phyloP scores from a whole-genome alignment of 2,797 vertebrate genomes.

The Sebastiscus albofasciatus region DNA sequence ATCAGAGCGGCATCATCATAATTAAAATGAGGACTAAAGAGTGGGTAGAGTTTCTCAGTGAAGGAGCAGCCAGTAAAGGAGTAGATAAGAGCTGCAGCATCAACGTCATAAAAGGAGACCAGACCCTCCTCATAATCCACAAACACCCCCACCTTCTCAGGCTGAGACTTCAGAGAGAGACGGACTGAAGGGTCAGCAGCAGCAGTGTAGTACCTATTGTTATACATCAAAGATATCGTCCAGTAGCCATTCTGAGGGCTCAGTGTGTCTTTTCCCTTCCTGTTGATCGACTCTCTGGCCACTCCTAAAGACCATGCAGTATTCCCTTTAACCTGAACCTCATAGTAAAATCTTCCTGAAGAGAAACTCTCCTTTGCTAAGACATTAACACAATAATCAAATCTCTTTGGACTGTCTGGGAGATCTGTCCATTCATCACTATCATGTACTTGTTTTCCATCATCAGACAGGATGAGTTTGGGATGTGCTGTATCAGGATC shows the following conservation, averaged over 20 bases:
- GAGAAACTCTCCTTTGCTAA: not conserved
- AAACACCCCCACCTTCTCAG: too few species aligned
- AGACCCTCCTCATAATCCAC: too few species aligned
- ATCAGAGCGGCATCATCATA: fast-evolving
- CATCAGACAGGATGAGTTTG: not conserved
- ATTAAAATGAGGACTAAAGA: not conserved
- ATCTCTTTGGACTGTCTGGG: not conserved
- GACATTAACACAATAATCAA: fast-evolving
- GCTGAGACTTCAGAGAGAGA: too few species aligned
- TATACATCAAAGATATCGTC: not conserved
- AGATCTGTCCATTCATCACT: fast-evolving
- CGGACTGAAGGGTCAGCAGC: fast-evolving
- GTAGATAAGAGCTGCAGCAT: too few species aligned
- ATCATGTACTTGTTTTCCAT: not conserved
- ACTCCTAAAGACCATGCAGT: fast-evolving
- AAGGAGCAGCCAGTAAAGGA: too few species aligned
- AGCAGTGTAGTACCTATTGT: not conserved
- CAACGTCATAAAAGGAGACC: too few species aligned
- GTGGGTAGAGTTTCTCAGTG: not conserved
- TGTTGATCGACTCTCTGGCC: not conserved
- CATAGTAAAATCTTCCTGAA: not conserved
- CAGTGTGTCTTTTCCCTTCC: fast-evolving
- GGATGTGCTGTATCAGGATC: not conserved
- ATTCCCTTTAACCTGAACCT: not conserved
- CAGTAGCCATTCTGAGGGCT: not conserved